A percentile compares a stretch with the other conserved stretches of the same genome.
Conservation (phyloP, 2,888 invertebrate species). For the Diploptera punctata region DNA sequence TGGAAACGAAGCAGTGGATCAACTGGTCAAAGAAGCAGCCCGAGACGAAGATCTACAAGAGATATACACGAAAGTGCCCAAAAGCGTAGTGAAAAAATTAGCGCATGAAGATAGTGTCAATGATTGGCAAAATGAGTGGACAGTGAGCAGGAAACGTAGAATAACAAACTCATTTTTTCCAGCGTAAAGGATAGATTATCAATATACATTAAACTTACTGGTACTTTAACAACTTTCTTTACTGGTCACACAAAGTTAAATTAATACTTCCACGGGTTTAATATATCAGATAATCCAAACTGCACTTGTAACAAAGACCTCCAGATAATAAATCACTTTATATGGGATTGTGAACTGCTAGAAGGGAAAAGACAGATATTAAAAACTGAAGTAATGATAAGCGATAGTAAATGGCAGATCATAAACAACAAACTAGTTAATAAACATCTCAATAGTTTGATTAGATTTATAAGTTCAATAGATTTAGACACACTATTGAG, state of each 20-base stretch:
- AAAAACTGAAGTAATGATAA: not conserved
- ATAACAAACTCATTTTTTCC: not conserved
- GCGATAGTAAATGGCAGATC: not conserved
- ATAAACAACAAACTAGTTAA: not conserved
- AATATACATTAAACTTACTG: not conserved
- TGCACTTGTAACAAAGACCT: not conserved
- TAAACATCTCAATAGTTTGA: not conserved
- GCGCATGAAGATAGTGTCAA: not conserved
- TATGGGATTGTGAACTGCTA: not conserved
- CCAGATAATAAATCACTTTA: slow-evolving; percentile 2
- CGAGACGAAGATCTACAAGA: not conserved
- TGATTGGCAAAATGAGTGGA: not conserved
- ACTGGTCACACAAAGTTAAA: not conserved
- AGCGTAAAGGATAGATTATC: not conserved
- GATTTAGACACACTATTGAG: too few species aligned
- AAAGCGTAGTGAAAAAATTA: not conserved
- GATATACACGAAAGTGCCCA: not conserved
- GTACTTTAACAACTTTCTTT: not conserved
- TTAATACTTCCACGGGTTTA: not conserved
- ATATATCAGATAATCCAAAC: slow-evolving; percentile 1
- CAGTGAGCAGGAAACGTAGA: not conserved
- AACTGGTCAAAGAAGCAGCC: not conserved
- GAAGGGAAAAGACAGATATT: not conserved
- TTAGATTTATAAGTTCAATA: too few species aligned
- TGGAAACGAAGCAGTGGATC: not conserved